These are phyloP conservation scores for Biston betularia DNA, from an alignment of 2,888 invertebrate genomes.

Conservation along the genomic window DNA sequence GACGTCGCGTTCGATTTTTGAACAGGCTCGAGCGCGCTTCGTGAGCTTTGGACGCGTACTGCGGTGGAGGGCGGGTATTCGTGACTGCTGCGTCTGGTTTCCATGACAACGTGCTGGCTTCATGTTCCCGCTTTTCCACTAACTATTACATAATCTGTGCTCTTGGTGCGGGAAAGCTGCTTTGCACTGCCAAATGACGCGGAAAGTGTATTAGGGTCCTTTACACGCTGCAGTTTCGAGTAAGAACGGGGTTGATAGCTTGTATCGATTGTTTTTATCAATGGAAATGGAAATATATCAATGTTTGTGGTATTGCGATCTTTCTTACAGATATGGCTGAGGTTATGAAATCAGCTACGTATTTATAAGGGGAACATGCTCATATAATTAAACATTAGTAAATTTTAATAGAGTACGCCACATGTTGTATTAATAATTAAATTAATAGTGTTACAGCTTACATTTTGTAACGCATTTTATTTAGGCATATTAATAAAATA, in stretches of 20 bases:
- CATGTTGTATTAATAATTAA: no score
- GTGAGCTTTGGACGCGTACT: constrained; percentile 68
- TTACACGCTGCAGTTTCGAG: constrained; percentile 26
- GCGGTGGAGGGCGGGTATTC: constrained; percentile 77
- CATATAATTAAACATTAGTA: no score
- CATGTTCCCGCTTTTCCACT: constrained; percentile 41
- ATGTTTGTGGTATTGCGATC: no score
- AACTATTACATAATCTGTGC: neutral
- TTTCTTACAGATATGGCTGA: no score
- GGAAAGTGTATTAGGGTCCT: constrained; percentile 48
- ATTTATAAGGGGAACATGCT: no score
- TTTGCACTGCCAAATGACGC: constrained; percentile 58
- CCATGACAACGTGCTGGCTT: constrained; percentile 71
- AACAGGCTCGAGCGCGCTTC: constrained; percentile 54
- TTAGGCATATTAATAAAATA: no score
- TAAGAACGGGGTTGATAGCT: neutral
- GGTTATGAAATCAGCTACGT: no score
- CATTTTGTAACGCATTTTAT: no score
- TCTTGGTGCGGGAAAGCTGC: constrained; percentile 56
- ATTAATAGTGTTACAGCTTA: no score
- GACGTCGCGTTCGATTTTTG: constrained; percentile 35
- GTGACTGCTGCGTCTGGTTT: constrained; percentile 81
- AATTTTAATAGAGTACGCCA: no score
- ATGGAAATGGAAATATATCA: no score
- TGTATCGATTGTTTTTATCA: neutral